Base-by-base conservation (phyloP, 2,888 invertebrate species). In the Heliothis peltigera region DNA sequence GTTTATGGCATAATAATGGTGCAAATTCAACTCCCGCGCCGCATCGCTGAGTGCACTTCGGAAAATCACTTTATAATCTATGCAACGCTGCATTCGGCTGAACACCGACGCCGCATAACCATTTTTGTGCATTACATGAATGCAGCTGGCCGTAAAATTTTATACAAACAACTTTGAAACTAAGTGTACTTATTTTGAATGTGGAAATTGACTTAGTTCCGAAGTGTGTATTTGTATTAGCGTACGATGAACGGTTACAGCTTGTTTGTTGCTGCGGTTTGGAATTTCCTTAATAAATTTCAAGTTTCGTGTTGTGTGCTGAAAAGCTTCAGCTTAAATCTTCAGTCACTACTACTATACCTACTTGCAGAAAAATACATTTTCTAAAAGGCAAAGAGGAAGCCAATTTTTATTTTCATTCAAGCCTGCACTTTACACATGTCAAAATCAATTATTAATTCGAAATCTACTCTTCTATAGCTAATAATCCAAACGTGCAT, bases 51-150 rank as follows among this genome's bases (percentile, higher is more conserved):
- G 89, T 86, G 90, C 89, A 88, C 90, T 91, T 86, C 80, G 82
- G 83, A 84, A 90, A 90, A 90, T 91, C 89, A 89, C 89, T 89
- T 89, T 89, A 90, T 90, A 89, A 90, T 88, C 89, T 85, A 88
- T 89, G 87, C 85, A 85, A 79, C 80, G 75, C 79, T 72, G 75
- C 78, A 81, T 81, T 81, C 57, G 66, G 68, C 66, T 67, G 68
- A 70, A 71, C 74, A 67, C 65, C 68, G 63, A 63, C 65, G 75
- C 76, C 70, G 69, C 82, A 82, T 83, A 84, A 84, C 84, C 83
- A 86, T 89, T 89, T 88, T 89, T 86, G 84, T 84, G 77, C 78
- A 79, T 73, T 63, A 70, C 68, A 74, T 47, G 68, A 70, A 69
- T 76, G 75, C 75, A 73, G 72, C 78, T 81, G 71, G 66, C 76